These are phyloP conservation scores for Argyresthia albistria DNA, from an alignment of 2,888 invertebrate genomes.

Conservation along the genomic window DNA sequence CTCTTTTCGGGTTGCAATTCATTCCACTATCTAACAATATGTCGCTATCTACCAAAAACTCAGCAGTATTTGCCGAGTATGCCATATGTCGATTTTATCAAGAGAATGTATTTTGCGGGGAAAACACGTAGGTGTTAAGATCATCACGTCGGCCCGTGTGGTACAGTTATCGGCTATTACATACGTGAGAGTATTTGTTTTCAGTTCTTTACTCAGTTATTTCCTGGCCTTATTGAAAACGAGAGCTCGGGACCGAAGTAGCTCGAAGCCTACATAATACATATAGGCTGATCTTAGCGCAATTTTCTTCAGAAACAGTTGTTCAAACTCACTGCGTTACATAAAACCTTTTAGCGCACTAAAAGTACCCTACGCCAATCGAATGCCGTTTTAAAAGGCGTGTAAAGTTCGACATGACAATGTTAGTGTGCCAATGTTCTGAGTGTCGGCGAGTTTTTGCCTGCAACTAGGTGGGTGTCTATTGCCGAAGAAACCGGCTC, in stretches of 20 bases:
- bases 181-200: constrained; percentile 64
- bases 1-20: no score
- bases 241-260: neutral
- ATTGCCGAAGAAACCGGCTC: constrained; percentile 13
- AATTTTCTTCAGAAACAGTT: neutral
- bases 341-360: neutral
- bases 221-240: constrained; percentile 1
- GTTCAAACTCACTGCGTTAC: neutral
- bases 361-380: neutral
- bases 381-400: neutral
- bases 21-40: no score
- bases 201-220: constrained; percentile 5
- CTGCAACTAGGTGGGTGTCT: constrained; percentile 7
- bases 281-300: neutral
- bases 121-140: constrained; percentile 34
- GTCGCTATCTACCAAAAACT: no score
- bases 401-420: neutral
- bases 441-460: constrained; percentile 1
- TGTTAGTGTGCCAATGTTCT: constrained; percentile 4
- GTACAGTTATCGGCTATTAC: constrained; percentile 36
- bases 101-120: constrained; percentile 18
- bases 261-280: neutral
- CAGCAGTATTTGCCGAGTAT: neutral
- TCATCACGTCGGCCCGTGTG: constrained; percentile 43
- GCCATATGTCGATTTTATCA: constrained; percentile 4